Percentiles rank a stretch among this genome's conserved stretches.
Evolutionary conservation across 2,888 invertebrate genomes (phyloP).

Genomic region (Argyresthia albistria): DNA sequence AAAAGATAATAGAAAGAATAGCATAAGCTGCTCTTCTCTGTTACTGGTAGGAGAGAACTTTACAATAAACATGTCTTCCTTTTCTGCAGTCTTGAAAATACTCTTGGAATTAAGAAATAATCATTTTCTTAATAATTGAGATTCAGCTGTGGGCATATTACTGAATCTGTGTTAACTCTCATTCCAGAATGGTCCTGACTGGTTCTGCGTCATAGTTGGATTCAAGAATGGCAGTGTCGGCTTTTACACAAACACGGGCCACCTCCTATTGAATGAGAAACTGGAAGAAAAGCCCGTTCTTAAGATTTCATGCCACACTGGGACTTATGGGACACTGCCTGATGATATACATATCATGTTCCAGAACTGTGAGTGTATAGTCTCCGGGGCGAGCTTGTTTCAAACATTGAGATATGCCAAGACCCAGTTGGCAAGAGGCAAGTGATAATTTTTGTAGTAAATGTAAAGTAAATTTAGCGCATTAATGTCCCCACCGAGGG

Average conservation of each 20-base stretch:
- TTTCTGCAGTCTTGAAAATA: too few species aligned
- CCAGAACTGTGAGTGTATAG: conserved; percentile 79
- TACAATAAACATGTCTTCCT: too few species aligned
- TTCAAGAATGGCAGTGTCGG: conserved; percentile 87
- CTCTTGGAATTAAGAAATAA: too few species aligned
- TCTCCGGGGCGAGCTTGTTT: conserved; percentile 84
- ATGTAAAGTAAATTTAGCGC: too few species aligned
- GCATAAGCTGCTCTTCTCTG: too few species aligned
- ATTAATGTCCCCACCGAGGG: too few species aligned
- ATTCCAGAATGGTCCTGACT: conserved; percentile 82
- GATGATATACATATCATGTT: conserved; percentile 85
- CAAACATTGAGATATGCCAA: conserved; percentile 84
- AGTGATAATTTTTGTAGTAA: not conserved
- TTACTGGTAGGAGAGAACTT: too few species aligned
- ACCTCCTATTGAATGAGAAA: conserved; percentile 85
- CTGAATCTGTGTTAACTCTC: not conserved
- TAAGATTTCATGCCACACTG: conserved; percentile 83
- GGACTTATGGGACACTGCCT: conserved; percentile 61
- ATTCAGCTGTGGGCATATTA: too few species aligned
- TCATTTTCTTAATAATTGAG: too few species aligned
- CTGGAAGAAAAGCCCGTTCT: conserved; percentile 87
- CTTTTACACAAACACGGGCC: conserved; percentile 92
- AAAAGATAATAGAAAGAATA: too few species aligned
- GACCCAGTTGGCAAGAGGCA: conserved; percentile 86
- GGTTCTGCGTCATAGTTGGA: conserved; percentile 93